Conservation (phyloP, 2,888 invertebrate species). For the Boloria euphrosyne region DNA sequence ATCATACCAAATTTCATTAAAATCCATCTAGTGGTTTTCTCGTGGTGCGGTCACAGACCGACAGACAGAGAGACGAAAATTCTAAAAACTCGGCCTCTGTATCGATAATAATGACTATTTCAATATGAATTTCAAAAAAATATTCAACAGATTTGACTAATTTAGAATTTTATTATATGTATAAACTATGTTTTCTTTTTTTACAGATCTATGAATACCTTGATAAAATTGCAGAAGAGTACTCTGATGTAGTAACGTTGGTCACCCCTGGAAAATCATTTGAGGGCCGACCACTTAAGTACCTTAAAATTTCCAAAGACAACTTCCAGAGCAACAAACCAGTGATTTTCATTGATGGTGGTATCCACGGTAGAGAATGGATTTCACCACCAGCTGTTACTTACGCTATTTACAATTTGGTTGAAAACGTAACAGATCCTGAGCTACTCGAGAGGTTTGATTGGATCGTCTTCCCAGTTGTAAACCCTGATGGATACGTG, state of each 20-base stretch:
- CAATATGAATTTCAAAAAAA: too few relatives aligned
- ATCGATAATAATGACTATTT: too few relatives aligned
- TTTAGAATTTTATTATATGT: too few relatives aligned
- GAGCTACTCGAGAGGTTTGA: conserved; percentile 83
- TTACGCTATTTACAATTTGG: conserved; percentile 85
- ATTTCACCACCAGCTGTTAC: conserved; percentile 85
- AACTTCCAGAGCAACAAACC: conserved; percentile 74
- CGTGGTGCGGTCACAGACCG: too few relatives aligned
- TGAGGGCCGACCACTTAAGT: conserved; percentile 80
- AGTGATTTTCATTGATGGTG: conserved; percentile 83
- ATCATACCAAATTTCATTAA: too few relatives aligned
- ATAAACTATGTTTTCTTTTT: too few relatives aligned
- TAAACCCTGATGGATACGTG: conserved; percentile 89
- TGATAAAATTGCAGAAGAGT: conserved; percentile 61
- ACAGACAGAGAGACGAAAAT: too few relatives aligned
- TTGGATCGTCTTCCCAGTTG: conserved; percentile 85
- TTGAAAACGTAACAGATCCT: conserved; percentile 81
- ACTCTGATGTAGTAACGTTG: conserved; percentile 74
- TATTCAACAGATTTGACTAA: too few relatives aligned
- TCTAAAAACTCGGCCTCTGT: too few relatives aligned
- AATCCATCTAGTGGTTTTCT: too few relatives aligned
- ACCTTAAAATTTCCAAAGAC: conserved; percentile 82
- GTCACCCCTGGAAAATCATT: conserved; percentile 78
- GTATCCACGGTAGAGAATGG: conserved; percentile 87
- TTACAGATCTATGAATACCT: conserved; percentile 74